Evolutionary conservation across 2,888 invertebrate species (phyloP).

Genomic region (Sepiola atlantica): DNA sequence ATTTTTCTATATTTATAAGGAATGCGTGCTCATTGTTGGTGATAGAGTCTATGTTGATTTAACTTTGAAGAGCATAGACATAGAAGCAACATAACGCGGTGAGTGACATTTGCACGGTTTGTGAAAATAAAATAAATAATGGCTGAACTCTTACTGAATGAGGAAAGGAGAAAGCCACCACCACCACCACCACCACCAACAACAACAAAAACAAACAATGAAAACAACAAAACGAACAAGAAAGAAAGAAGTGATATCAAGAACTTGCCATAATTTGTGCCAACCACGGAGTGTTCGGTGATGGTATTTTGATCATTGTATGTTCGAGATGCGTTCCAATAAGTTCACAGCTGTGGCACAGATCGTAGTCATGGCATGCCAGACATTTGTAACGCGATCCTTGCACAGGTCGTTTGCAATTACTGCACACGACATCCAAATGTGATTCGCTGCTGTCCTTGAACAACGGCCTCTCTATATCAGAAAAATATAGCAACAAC

Average conservation of each 20-base stretch:
- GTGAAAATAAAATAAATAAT: no score
- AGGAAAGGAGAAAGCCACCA: not conserved
- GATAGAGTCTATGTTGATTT: no score
- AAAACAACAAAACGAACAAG: not conserved
- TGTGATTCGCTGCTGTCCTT: constrained; percentile 75
- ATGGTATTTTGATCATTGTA: constrained; percentile 83
- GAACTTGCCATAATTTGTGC: constrained; percentile 33
- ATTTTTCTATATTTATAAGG: no score
- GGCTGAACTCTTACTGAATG: no score
- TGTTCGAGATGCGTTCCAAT: constrained; percentile 83
- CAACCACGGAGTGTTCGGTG: constrained; percentile 54
- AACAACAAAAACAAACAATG: not conserved
- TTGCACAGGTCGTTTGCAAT: constrained; percentile 80
- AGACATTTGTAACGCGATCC: constrained; percentile 91
- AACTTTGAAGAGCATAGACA: no score
- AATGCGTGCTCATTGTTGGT: no score
- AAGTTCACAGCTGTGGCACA: constrained; percentile 85
- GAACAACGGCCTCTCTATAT: not conserved
- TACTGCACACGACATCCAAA: constrained; percentile 83
- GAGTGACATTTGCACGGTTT: no score
- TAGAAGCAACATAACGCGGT: no score
- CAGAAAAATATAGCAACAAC: not conserved
- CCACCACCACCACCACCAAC: no score
- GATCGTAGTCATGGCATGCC: constrained; percentile 86
- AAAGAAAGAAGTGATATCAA: not conserved